Conservation (phyloP, 2,888 invertebrate genomes). For the Ophion ellenae region DNA sequence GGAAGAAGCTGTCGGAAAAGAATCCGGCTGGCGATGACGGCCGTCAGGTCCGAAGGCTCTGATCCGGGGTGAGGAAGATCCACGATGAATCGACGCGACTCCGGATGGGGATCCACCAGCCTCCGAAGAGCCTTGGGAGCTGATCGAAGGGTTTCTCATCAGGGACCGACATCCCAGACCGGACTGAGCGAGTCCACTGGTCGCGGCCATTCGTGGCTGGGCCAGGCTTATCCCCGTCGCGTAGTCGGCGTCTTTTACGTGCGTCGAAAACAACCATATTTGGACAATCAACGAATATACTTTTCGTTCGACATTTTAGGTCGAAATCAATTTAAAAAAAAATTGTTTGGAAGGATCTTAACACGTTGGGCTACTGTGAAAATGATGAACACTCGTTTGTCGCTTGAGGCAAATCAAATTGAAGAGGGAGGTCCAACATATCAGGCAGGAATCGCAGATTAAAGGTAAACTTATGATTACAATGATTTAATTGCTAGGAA, state of each 20-base stretch:
- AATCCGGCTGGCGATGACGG: slow-evolving; percentile 82
- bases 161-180: slow-evolving; percentile 78
- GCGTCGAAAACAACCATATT: not conserved
- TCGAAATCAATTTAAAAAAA: not conserved
- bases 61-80: slow-evolving; percentile 92
- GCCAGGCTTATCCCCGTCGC: slow-evolving; percentile 1
- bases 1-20: slow-evolving; percentile 78
- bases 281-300: not conserved
- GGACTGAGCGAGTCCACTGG: slow-evolving; percentile 15
- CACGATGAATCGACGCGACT: slow-evolving; percentile 87
- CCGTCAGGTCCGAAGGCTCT: slow-evolving; percentile 93
- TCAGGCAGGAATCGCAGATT: too few relatives aligned
- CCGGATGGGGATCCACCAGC: slow-evolving; percentile 83
- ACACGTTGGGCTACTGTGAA: too few relatives aligned
- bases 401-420: too few relatives aligned
- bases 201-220: slow-evolving; percentile 1
- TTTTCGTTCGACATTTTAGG: not conserved
- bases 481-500: too few relatives aligned
- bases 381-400: too few relatives aligned
- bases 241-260: slow-evolving; percentile 7
- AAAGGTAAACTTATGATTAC: too few relatives aligned
- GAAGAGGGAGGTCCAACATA: too few relatives aligned
- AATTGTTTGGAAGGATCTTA: not conserved
- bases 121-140: slow-evolving; percentile 93
- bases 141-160: slow-evolving; percentile 91